phyloP scores from a whole-genome alignment of 2,888 invertebrate species.

The Nebria salina region DNA sequence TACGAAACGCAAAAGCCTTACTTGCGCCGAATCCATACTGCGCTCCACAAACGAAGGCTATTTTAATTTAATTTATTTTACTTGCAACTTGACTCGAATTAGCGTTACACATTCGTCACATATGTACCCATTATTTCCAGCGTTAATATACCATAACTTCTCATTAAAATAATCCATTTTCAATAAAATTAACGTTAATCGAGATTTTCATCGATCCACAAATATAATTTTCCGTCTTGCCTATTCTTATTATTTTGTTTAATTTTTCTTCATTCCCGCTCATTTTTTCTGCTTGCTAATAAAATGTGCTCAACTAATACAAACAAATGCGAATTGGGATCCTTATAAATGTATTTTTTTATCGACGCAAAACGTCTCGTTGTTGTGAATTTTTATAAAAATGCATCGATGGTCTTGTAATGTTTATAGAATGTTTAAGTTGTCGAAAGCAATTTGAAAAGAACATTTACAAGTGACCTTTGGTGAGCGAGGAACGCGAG shows the following conservation, averaged over 20 bases:
- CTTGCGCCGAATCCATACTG: not conserved
- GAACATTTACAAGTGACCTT: constrained; percentile 34
- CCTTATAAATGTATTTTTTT: not conserved
- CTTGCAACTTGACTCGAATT: not conserved
- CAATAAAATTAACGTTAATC: too few species aligned
- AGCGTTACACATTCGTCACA: not conserved
- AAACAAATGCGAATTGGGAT: too few species aligned
- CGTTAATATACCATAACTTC: too few species aligned
- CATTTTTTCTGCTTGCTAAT: too few species aligned
- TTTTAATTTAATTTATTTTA: constrained; percentile 8
- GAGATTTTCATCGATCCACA: too few species aligned
- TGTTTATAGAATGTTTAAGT: not conserved
- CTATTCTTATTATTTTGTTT: too few species aligned
- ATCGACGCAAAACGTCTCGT: not conserved
- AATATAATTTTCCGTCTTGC: too few species aligned
- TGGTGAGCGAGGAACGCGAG: constrained; percentile 26
- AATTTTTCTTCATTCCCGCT: too few species aligned
- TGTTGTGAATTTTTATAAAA: not conserved
- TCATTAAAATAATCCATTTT: too few species aligned
- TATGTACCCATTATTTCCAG: too few species aligned
- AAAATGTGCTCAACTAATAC: too few species aligned
- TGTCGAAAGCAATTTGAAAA: constrained; percentile 11
- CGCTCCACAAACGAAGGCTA: not conserved
- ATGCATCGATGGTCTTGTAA: not conserved
- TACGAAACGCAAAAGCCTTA: not conserved